Percentiles rank a stretch among this genome's conserved stretches.
Conservation (phyloP, 2,113 vertebrate genomes). For the Corynorhinus townsendii region DNA sequence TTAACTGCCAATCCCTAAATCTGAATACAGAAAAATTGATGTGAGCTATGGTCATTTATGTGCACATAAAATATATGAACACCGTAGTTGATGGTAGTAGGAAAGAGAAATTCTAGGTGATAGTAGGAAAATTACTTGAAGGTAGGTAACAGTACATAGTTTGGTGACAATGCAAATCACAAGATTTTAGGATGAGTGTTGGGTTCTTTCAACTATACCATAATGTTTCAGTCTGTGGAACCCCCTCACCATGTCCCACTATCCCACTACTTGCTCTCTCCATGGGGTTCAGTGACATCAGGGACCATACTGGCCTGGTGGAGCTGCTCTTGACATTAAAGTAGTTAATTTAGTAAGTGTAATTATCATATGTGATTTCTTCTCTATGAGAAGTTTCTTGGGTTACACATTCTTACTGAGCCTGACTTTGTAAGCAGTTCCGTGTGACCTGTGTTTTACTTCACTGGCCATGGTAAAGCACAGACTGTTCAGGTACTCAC, state of each 20-base stretch:
- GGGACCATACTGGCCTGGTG: neutral
- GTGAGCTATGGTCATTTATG: neutral
- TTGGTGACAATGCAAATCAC: neutral
- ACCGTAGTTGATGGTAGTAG: neutral
- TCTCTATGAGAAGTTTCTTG: neutral
- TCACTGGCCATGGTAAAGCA: neutral
- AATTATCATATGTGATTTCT: neutral
- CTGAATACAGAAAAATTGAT: neutral
- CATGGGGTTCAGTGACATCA: neutral
- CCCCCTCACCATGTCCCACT: rapidly evolving
- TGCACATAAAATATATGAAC: neutral
- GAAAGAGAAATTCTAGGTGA: neutral
- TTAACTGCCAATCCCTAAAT: neutral
- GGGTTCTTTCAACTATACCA: neutral
- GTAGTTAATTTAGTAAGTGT: neutral
- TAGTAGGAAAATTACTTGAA: neutral
- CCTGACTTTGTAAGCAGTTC: neutral
- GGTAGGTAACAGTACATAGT: neutral
- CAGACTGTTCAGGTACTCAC: neutral
- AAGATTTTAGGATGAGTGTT: neutral
- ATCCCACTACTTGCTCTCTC: neutral
- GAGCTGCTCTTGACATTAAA: neutral
- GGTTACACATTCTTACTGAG: neutral
- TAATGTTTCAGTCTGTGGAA: neutral
- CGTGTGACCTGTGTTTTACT: neutral